phyloP scores from a whole-genome alignment of 2,888 invertebrate genomes.

The Strigamia transsilvanica region DNA sequence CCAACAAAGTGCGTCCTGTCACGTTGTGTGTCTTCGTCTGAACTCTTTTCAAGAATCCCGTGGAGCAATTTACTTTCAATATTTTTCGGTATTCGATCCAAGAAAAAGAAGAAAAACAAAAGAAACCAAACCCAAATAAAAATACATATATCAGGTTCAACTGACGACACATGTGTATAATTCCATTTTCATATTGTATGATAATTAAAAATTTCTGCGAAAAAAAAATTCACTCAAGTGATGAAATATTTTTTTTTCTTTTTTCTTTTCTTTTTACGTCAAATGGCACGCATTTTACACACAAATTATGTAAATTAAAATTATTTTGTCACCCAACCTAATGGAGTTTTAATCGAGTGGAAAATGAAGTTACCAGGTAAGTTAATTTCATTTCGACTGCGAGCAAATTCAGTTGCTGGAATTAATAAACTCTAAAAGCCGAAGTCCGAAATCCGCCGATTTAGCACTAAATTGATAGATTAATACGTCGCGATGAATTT shows the following conservation, averaged over 20 bases:
- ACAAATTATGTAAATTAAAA: background rate
- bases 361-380: background rate
- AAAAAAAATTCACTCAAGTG: background rate
- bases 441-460: background rate
- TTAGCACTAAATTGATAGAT: background rate
- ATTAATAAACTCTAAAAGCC: conserved; percentile 8
- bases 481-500: background rate
- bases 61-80: conserved; percentile 8
- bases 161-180: conserved; percentile 38
- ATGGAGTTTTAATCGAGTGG: background rate
- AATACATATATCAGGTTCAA: background rate
- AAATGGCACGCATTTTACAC: background rate
- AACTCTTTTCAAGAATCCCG: background rate
- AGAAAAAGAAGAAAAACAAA: background rate
- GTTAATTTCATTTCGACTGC: background rate
- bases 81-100: conserved; percentile 8
- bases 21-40: conserved; percentile 19
- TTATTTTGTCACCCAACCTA: background rate
- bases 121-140: background rate
- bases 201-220: conserved; percentile 20
- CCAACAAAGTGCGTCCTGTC: conserved; percentile 26
- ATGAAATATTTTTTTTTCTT: background rate
- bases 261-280: background rate
- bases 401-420: background rate
- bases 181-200: conserved; percentile 45